Evolutionary conservation across 1,140 invertebrate genomes (phyloP).

Genomic region (silkworm (Bombyx mori)): DNA sequence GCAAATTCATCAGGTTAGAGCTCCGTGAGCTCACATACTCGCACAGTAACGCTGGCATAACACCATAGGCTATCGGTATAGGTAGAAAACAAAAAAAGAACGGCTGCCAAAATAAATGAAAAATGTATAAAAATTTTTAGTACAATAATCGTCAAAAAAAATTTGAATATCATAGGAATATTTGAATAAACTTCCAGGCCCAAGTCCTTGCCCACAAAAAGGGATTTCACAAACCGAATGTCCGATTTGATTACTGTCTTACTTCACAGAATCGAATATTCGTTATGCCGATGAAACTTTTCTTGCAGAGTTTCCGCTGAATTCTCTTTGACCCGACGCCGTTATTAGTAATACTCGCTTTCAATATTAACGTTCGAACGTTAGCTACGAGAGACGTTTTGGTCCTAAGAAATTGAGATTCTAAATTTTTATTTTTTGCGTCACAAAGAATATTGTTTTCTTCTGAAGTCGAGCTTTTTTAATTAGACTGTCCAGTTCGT

Average conservation of each 20-base stretch:
- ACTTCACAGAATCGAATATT: constrained; percentile 63
- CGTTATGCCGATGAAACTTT: constrained; percentile 63
- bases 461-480: too few species aligned
- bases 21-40: too few species aligned
- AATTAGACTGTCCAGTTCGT: too few species aligned
- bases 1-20: too few species aligned
- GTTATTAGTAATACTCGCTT: constrained; percentile 57
- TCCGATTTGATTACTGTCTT: constrained; percentile 52
- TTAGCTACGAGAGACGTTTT: constrained; percentile 9
- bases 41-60: too few species aligned
- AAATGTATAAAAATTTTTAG: too few species aligned
- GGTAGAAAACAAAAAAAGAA: too few species aligned
- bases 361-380: constrained; percentile 26
- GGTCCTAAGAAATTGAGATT: constrained; percentile 11
- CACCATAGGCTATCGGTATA: too few species aligned
- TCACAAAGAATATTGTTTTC: too few species aligned
- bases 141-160: too few species aligned
- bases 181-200: background rate
- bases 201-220: constrained; percentile 10
- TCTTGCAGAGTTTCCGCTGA: constrained; percentile 50
- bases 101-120: too few species aligned
- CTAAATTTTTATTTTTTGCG: too few species aligned
- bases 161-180: background rate
- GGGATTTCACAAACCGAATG: constrained; percentile 37
- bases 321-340: constrained; percentile 55